Evolutionary conservation across 1,140 invertebrate species (phyloP).

Genomic region (Oreohelix idahoensis): DNA sequence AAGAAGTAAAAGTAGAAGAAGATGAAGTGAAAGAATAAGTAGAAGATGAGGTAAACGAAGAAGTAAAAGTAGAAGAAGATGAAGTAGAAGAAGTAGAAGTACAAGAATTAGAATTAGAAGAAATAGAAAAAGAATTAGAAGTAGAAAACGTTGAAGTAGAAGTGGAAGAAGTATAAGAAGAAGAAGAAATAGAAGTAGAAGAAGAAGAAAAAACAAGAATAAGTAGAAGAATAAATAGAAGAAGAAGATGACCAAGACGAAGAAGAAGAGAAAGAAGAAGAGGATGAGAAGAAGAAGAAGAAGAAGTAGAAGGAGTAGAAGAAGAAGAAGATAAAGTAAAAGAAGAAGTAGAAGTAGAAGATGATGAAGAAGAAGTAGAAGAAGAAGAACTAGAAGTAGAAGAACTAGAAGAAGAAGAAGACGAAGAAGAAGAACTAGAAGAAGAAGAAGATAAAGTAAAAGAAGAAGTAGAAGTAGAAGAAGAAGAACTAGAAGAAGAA

Average conservation of each 20-base stretch:
- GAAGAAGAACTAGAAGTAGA: constrained; percentile 12
- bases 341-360: background rate
- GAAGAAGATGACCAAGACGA: background rate
- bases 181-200: too few species aligned
- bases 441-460: constrained; percentile 6
- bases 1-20: too few species aligned
- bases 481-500: too few species aligned
- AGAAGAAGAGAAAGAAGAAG: too few species aligned
- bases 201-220: too few species aligned
- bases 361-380: constrained; percentile 12
- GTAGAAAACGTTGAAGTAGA: too few species aligned
- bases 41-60: too few species aligned
- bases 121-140: background rate
- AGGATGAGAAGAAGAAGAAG: background rate
- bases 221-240: background rate
- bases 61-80: background rate
- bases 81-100: background rate
- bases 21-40: too few species aligned
- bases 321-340: background rate
- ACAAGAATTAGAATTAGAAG: background rate
- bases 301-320: background rate
- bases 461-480: too few species aligned
- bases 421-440: too few species aligned
- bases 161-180: too few species aligned
- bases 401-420: constrained; percentile 15